Evolutionary conservation across 2,797 vertebrate genomes (phyloP).

Genomic region (Scyliorhinus canicula): DNA sequence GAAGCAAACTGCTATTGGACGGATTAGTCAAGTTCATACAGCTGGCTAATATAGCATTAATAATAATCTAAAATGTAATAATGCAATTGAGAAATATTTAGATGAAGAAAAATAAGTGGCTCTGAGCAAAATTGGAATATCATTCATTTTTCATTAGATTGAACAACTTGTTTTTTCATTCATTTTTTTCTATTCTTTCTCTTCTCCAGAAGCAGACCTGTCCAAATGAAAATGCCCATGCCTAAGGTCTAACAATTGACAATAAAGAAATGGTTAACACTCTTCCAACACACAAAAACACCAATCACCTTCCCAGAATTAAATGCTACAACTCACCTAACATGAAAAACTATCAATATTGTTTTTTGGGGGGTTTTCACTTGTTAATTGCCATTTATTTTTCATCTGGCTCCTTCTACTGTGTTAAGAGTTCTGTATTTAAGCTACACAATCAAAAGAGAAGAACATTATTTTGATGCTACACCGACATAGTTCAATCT

Average conservation of each 20-base stretch:
- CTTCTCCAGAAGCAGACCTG: no score
- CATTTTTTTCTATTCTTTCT: no score
- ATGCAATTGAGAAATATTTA: no score
- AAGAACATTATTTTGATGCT: not conserved
- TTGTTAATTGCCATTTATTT: not conserved
- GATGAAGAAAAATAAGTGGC: no score
- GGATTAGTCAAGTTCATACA: not conserved
- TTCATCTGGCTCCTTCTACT: not conserved
- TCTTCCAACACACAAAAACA: not conserved
- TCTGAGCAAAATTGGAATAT: no score
- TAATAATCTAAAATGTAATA: no score
- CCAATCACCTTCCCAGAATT: not conserved
- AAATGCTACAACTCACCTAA: not conserved
- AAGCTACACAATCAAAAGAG: not conserved
- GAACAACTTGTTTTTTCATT: no score
- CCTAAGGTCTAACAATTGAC: no score
- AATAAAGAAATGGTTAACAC: not conserved
- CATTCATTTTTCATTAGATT: no score
- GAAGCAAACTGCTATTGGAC: not conserved
- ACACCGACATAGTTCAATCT: not conserved
- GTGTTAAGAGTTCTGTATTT: not conserved
- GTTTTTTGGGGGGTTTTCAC: not conserved
- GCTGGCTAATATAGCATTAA: not conserved
- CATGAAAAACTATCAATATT: not conserved
- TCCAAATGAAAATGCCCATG: no score